Conservation (phyloP, 2,113 vertebrate genomes). For the Lutjanus erythropterus region DNA sequence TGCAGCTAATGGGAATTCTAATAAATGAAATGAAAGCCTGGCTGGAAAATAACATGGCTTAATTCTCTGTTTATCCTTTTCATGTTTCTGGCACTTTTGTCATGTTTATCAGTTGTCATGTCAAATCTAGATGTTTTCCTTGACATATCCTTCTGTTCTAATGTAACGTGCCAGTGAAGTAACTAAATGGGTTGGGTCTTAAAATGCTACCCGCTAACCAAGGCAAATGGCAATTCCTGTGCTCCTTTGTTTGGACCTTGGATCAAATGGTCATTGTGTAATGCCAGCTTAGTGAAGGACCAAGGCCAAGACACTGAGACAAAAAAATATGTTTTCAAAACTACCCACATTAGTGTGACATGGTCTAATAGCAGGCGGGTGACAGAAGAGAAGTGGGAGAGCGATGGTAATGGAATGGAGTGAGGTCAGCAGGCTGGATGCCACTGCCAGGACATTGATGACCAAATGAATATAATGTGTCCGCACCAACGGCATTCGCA, state of each 20-base stretch:
- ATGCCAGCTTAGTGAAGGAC: neutral
- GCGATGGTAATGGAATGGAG: constrained; percentile 18
- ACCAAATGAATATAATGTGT: constrained; percentile 59
- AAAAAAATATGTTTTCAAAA: constrained; percentile 22
- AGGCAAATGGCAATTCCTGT: neutral
- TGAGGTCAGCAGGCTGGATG: constrained; percentile 24
- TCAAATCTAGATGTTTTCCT: constrained; percentile 10
- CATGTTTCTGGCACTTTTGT: too few species aligned
- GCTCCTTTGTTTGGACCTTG: neutral
- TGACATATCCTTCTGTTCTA: neutral
- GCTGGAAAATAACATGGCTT: neutral
- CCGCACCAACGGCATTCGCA: constrained; percentile 25
- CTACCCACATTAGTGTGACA: constrained; percentile 38
- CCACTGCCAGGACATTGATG: constrained; percentile 53
- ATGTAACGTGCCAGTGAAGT: neutral
- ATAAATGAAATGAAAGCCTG: too few species aligned
- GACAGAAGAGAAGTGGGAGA: constrained; percentile 32
- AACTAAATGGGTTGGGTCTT: neutral
- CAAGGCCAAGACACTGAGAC: neutral
- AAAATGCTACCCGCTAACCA: neutral
- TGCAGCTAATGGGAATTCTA: too few species aligned
- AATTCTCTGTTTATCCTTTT: neutral
- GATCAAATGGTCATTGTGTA: neutral
- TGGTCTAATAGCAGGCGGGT: constrained; percentile 19
- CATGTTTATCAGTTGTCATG: neutral